These are phyloP conservation scores for Sinotaia quadrata DNA, from an alignment of 2,888 invertebrate genomes.

Conservation along the genomic window DNA sequence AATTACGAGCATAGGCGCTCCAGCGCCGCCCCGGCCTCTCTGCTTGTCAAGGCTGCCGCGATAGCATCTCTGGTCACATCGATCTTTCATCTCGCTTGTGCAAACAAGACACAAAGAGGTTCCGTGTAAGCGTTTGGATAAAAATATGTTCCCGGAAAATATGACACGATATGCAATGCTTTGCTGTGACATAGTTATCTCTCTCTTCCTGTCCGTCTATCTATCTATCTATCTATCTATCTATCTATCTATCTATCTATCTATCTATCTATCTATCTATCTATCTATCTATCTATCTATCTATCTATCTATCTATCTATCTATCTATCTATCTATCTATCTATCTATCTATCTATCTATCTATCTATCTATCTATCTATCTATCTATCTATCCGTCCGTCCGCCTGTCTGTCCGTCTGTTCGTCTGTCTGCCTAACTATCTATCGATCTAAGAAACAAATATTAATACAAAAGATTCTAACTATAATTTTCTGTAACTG, in stretches of 20 bases:
- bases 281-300: neutral
- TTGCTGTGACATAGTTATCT: neutral
- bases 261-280: neutral
- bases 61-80: conserved; percentile 26
- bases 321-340: neutral
- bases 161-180: neutral
- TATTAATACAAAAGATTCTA: neutral
- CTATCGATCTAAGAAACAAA: neutral
- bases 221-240: neutral
- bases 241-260: neutral
- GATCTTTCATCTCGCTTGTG: neutral
- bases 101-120: too few species aligned
- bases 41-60: conserved; percentile 9
- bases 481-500: too few species aligned
- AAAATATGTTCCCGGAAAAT: too few species aligned
- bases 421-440: neutral
- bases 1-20: conserved; percentile 15
- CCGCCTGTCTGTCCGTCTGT: neutral
- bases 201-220: neutral
- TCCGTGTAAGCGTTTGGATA: too few species aligned
- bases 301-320: neutral
- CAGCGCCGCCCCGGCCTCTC: conserved; percentile 8
- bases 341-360: neutral
- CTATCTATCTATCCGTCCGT: neutral
- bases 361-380: neutral